Evolutionary conservation across 2,113 vertebrate genomes (phyloP).

Genomic region (Cyprinodon tularosa): DNA sequence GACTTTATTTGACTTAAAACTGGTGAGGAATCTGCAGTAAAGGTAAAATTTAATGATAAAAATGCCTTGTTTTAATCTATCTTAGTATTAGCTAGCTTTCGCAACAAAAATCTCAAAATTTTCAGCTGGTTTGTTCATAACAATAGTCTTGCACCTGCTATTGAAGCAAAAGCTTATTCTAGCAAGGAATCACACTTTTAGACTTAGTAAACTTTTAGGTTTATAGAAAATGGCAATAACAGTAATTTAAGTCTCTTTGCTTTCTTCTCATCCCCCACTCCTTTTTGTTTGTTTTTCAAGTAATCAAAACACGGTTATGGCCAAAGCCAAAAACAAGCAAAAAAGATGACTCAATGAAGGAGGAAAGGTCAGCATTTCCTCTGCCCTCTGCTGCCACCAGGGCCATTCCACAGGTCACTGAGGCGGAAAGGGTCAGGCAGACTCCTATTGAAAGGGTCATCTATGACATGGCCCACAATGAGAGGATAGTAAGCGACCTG

Average conservation of each 20-base stretch:
- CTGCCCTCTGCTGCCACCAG: not conserved
- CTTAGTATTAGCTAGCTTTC: too few species aligned
- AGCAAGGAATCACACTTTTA: too few species aligned
- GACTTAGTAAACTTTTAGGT: too few species aligned
- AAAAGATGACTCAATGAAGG: constrained; percentile 37
- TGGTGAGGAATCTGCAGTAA: too few species aligned
- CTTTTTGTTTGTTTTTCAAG: constrained; percentile 42
- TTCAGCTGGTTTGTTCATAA: too few species aligned
- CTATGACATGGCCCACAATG: constrained; percentile 78
- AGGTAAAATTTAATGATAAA: too few species aligned
- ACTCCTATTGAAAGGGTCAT: constrained; percentile 74
- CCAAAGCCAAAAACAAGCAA: constrained; percentile 59
- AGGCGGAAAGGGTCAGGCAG: constrained; percentile 63
- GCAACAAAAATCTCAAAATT: too few species aligned
- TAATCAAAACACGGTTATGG: constrained; percentile 54
- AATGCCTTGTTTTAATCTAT: too few species aligned
- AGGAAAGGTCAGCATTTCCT: constrained; percentile 20
- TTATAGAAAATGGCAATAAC: too few species aligned
- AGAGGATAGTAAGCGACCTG: constrained; percentile 69
- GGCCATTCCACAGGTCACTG: constrained; percentile 46
- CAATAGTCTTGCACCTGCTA: too few species aligned
- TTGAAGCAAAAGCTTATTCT: too few species aligned
- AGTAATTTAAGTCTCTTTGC: not conserved
- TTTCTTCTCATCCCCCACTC: not conserved
- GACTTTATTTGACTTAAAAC: too few species aligned